Evolutionary conservation across 2,113 vertebrate species (phyloP).

Genomic region (Apodemus sylvaticus): DNA sequence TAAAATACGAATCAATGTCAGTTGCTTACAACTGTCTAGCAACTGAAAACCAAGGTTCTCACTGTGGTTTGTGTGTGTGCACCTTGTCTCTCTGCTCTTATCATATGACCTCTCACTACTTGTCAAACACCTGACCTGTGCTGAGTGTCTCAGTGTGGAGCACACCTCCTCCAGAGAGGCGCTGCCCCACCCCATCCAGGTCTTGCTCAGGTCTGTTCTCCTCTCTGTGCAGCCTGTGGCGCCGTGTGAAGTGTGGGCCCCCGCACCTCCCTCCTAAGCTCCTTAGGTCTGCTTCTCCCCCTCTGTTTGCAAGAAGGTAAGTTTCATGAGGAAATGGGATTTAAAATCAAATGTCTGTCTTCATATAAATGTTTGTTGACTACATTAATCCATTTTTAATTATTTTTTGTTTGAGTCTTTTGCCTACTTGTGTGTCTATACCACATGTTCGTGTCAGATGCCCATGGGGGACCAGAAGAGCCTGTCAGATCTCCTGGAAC

Average conservation of each 20-base stretch:
- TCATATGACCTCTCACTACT: neutral
- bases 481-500: neutral
- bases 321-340: neutral
- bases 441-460: neutral
- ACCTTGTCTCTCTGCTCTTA: neutral
- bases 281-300: neutral
- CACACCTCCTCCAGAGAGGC: neutral
- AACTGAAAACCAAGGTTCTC: neutral
- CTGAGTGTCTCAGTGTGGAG: neutral
- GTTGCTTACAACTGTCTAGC: neutral
- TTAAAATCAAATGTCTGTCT: neutral
- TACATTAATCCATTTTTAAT: neutral
- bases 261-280: neutral
- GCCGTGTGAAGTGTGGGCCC: neutral
- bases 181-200: too few species aligned
- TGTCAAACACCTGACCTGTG: neutral
- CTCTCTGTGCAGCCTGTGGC: neutral
- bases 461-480: neutral
- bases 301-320: neutral
- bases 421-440: neutral
- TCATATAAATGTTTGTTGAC: conserved; percentile 23
- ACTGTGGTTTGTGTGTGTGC: neutral
- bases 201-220: neutral
- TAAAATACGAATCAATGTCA: neutral
- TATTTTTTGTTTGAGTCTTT: neutral